Base-by-base conservation (phyloP, 2,113 vertebrate genomes). In the Tricholaema leucomelas region DNA sequence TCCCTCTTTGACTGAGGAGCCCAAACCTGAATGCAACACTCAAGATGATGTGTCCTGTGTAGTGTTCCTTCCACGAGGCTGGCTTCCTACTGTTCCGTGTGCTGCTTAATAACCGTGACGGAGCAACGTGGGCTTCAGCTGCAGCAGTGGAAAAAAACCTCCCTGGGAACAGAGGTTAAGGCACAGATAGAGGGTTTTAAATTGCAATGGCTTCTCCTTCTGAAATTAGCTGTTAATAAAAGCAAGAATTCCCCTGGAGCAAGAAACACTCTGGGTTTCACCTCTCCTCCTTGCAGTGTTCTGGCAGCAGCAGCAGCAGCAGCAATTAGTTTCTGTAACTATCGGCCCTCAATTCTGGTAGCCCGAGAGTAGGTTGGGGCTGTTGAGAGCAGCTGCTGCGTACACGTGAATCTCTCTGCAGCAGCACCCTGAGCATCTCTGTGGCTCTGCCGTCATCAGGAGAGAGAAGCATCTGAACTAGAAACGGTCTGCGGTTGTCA, bases 181-280 rank as follows among this genome's bases (percentile, higher is more conserved):
- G 28, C 46, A 48, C 0, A 71, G 83, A 88, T 2, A 81, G 38
- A 81, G 38, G 54, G 72, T 88, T 90, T 88, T 52, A 84, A 75
- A 84, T 69, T 71, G 58, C 33, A 40, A 0, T 35, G 59, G 33
- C 50, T 46, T 91, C 56, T 58, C 59, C 73, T 69, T 71, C 66
- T 91, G 61, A 75, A 90, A 86, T 78, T 54, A 81, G 19, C 54
- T 69, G 60, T 80, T 38, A 75, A 86, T 90, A 93, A 92, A 92
- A 35, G 59, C 48, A 85, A 82, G 90, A 85, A 92, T 91, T 93
- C 40, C 66, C 80, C 70, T 23, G 54, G 31, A 85, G 84, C 50
- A 35, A 86, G 70, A 86, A 80, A 61, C 12, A 19, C 30, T 46
- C 61, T 38, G 73, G 38, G n/a, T 88, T 94, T 81, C 76, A 67